A percentile compares a stretch with the other conserved stretches of the same genome.
phyloP scores from a whole-genome alignment of 2,113 vertebrate species.

The Athene cunicularia region DNA sequence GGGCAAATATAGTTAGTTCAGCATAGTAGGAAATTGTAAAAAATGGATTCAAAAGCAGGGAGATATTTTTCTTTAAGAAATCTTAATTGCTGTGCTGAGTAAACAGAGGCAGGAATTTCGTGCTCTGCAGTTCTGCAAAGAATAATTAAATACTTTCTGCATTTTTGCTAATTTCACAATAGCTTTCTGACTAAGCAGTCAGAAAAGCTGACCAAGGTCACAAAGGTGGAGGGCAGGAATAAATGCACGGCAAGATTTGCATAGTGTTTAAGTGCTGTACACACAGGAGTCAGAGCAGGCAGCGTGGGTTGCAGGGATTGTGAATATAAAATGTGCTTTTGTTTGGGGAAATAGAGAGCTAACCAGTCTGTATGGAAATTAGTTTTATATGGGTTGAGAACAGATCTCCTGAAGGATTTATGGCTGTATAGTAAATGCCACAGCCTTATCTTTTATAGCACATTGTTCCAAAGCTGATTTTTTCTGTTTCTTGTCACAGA shows the following conservation, averaged over 20 bases:
- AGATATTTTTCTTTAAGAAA: background rate
- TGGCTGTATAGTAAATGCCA: constrained; percentile 75
- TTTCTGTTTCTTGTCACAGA: constrained; percentile 51
- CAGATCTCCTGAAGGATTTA: constrained; percentile 79
- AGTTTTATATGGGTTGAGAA: constrained; percentile 77
- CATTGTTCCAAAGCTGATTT: constrained; percentile 59
- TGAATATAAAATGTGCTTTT: constrained; percentile 77
- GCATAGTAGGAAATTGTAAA: background rate
- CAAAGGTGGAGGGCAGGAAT: constrained; percentile 29
- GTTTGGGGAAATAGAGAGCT: constrained; percentile 77
- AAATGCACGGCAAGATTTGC: constrained; percentile 33
- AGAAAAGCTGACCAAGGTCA: constrained; percentile 56
- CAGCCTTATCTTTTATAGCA: constrained; percentile 77
- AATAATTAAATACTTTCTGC: constrained; percentile 9
- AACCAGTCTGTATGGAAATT: constrained; percentile 81
- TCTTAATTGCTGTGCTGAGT: background rate
- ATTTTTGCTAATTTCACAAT: constrained; percentile 43
- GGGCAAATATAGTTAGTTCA: constrained; percentile 14
- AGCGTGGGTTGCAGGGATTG: constrained; percentile 52
- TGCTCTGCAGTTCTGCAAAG: constrained; percentile 4
- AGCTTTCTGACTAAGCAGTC: constrained; percentile 25
- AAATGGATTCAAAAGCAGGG: constrained; percentile 40
- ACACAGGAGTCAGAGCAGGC: constrained; percentile 44
- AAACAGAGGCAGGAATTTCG: constrained; percentile 31
- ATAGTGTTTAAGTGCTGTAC: constrained; percentile 55